A percentile compares a stretch with the other conserved stretches of the same genome.
Evolutionary conservation across 2,888 invertebrate species (phyloP).

Genomic region (Aquatica leii): DNA sequence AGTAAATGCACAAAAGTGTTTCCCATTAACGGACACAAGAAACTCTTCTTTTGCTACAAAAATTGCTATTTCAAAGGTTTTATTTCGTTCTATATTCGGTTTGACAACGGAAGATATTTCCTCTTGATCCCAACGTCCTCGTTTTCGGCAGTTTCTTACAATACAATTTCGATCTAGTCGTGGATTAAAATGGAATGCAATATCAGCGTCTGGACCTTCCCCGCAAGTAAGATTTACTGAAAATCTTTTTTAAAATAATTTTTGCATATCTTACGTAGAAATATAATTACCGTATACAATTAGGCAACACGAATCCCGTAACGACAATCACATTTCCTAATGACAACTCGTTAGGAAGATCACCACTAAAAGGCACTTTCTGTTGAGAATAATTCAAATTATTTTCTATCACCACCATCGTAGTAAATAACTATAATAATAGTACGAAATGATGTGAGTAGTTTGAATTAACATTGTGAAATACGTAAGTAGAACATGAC

Average conservation of each 20-base stretch:
- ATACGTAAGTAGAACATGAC: not conserved
- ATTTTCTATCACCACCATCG: constrained; percentile 20
- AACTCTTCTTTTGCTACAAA: constrained; percentile 69
- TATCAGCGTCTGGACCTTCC: constrained; percentile 54
- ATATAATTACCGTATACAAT: constrained; percentile 23
- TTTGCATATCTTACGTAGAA: too few species aligned
- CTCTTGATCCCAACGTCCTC: constrained; percentile 77
- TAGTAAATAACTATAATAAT: not conserved
- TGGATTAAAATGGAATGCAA: constrained; percentile 84
- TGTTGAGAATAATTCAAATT: constrained; percentile 44
- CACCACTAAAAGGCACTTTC: constrained; percentile 45
- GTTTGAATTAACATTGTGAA: not conserved
- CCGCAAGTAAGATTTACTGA: constrained; percentile 69
- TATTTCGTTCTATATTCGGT: constrained; percentile 63
- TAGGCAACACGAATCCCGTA: constrained; percentile 19
- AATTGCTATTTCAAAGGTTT: constrained; percentile 67
- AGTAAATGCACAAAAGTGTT: constrained; percentile 74
- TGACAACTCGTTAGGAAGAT: constrained; percentile 46
- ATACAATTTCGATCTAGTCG: constrained; percentile 80
- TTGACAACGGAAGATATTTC: constrained; percentile 68
- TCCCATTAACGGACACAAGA: constrained; percentile 76
- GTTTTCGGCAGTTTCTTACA: constrained; percentile 75
- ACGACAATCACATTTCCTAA: constrained; percentile 49
- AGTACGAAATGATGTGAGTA: not conserved
- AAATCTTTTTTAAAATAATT: constrained; percentile 66